Percentiles rank a stretch among this genome's conserved stretches.
Evolutionary conservation across 1,140 invertebrate genomes (phyloP).

Genomic region (Hormaphis cornu): DNA sequence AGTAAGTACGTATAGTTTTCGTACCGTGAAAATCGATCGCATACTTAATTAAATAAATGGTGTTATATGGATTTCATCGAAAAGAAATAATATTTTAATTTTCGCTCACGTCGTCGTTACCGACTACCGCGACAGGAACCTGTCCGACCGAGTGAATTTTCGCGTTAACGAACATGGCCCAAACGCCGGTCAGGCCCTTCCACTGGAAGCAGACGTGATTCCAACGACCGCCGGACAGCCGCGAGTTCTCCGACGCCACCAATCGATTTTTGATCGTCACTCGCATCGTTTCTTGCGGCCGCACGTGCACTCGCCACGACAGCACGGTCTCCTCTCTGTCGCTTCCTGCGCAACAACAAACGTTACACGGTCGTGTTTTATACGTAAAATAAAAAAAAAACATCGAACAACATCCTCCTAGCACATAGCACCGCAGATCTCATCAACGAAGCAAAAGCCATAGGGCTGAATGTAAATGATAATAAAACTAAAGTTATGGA

Average conservation of each 20-base stretch:
- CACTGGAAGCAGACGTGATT: constrained; percentile 15
- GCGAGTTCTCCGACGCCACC: neutral
- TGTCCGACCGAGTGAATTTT: constrained; percentile 28
- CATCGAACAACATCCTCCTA: too few relatives aligned
- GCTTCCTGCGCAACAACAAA: neutral
- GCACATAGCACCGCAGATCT: too few relatives aligned
- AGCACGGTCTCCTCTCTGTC: neutral
- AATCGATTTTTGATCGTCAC: constrained; percentile 9
- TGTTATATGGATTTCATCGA: neutral
- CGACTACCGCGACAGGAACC: neutral
- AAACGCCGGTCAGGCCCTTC: constrained; percentile 1
- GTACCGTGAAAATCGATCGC: too few relatives aligned
- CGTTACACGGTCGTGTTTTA: too few relatives aligned
- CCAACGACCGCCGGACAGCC: neutral
- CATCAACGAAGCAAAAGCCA: too few relatives aligned
- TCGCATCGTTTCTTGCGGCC: neutral
- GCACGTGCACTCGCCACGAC: neutral
- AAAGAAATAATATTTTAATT: neutral
- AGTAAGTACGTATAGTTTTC: too few relatives aligned
- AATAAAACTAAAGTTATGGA: too few relatives aligned
- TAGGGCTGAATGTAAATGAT: too few relatives aligned
- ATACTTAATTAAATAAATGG: too few relatives aligned
- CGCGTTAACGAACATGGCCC: constrained; percentile 1
- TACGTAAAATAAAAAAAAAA: too few relatives aligned
- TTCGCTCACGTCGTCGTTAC: neutral